Evolutionary conservation across 1,140 invertebrate genomes (phyloP).

Genomic region (Lepidotrigona ventralis): DNA sequence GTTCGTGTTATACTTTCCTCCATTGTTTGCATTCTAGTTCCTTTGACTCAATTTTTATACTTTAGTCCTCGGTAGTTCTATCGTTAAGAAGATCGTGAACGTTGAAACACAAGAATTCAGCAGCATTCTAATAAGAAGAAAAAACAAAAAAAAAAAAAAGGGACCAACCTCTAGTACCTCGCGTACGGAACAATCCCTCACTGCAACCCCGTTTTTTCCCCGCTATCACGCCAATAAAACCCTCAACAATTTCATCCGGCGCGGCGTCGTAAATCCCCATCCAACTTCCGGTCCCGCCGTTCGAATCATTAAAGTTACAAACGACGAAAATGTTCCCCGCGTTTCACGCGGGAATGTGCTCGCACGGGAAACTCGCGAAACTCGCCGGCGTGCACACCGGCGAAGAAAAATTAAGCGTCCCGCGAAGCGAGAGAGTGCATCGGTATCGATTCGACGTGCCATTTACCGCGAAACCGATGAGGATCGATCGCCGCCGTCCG

Average conservation of each 20-base stretch:
- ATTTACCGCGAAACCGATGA: conserved; percentile 22
- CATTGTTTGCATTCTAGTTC: too few species aligned
- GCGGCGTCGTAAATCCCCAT: conserved; percentile 7
- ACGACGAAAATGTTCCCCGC: conserved; percentile 25
- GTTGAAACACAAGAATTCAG: too few species aligned
- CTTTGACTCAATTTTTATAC: too few species aligned
- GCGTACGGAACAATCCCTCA: neutral
- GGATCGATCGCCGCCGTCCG: neutral
- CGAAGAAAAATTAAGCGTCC: neutral
- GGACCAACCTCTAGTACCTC: neutral
- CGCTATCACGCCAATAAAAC: neutral
- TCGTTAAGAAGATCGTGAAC: too few species aligned
- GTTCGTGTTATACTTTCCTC: too few species aligned
- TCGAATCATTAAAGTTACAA: conserved; percentile 32
- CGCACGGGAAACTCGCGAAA: neutral
- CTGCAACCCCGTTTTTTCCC: neutral
- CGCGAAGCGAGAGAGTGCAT: neutral
- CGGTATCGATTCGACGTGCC: neutral
- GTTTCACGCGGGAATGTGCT: neutral
- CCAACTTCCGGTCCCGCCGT: neutral
- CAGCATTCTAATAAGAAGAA: too few species aligned
- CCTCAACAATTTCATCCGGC: neutral
- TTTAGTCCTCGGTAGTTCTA: too few species aligned
- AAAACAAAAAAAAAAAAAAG: too few species aligned
- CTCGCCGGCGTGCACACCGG: neutral